Evolutionary conservation across 2,113 vertebrate species (phyloP).

Genomic region (Casuarius casuarius): DNA sequence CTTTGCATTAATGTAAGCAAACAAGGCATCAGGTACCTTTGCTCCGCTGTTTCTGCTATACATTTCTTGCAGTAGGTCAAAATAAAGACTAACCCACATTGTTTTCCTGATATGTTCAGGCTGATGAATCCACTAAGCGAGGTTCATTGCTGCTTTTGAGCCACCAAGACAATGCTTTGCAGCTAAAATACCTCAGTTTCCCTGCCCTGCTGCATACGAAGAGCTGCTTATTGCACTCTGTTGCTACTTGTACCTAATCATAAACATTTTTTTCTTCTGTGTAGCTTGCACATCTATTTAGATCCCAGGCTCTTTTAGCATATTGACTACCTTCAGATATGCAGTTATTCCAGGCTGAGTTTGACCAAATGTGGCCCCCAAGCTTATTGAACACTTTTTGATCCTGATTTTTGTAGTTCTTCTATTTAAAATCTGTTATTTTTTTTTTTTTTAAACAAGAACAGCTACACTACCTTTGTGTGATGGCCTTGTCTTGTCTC

Average conservation of each 20-base stretch:
- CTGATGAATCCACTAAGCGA: not conserved
- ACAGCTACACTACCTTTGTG: not conserved
- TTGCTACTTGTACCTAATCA: not conserved
- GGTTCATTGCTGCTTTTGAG: constrained; percentile 21
- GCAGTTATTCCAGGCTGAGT: not conserved
- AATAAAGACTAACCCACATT: not conserved
- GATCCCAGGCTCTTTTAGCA: not conserved
- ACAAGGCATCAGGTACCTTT: not conserved
- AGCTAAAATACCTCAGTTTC: not conserved
- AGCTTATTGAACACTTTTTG: not conserved
- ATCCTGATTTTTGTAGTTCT: not conserved
- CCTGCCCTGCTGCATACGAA: not conserved
- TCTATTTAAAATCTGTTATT: not conserved
- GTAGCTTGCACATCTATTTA: not conserved
- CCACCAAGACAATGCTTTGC: not conserved
- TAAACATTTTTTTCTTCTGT: not conserved
- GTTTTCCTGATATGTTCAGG: not conserved
- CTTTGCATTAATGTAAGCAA: not conserved
- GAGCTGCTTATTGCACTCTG: not conserved
- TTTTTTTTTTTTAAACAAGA: not conserved
- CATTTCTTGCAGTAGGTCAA: not conserved
- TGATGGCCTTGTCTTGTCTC: not conserved
- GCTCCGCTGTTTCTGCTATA: not conserved
- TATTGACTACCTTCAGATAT: not conserved
- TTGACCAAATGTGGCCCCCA: not conserved